Conservation (phyloP, 2,888 invertebrate genomes). For the Phymatocera aterrima region DNA sequence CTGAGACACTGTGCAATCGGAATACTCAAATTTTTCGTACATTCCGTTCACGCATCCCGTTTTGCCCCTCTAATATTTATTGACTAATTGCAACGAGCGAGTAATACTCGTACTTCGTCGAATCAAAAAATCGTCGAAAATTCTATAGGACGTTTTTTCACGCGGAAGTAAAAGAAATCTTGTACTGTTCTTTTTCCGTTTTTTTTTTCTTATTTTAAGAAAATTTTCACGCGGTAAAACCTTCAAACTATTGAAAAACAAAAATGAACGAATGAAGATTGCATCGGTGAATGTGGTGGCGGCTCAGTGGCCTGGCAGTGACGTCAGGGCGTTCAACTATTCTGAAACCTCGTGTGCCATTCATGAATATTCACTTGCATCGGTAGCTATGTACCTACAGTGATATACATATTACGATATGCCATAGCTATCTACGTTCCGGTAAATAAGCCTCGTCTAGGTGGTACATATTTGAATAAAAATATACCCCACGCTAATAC, state of each 20-base stretch:
- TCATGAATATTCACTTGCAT: conserved; percentile 33
- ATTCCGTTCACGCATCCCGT: too few species aligned
- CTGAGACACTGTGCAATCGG: too few species aligned
- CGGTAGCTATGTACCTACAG: neutral
- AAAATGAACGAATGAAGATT: neutral
- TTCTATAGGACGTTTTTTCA: too few species aligned
- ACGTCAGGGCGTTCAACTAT: conserved; percentile 25
- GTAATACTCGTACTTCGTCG: too few species aligned
- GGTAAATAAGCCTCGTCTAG: conserved; percentile 9
- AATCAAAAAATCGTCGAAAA: too few species aligned
- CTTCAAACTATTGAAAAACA: neutral
- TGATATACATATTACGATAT: conserved; percentile 32
- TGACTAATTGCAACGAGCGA: too few species aligned
- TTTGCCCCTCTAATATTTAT: too few species aligned
- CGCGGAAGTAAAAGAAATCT: too few species aligned
- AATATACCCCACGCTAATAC: neutral
- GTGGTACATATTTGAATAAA: conserved; percentile 25
- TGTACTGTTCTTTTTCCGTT: neutral
- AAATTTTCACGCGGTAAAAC: neutral
- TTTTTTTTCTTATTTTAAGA: too few species aligned
- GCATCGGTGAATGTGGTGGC: neutral
- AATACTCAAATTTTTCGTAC: too few species aligned
- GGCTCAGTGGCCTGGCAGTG: neutral
- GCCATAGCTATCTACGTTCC: neutral
- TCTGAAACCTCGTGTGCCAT: conserved; percentile 19